These are phyloP conservation scores for Rhabdomys pumilio DNA, from an alignment of 2,797 vertebrate genomes.

Conservation along the genomic window DNA sequence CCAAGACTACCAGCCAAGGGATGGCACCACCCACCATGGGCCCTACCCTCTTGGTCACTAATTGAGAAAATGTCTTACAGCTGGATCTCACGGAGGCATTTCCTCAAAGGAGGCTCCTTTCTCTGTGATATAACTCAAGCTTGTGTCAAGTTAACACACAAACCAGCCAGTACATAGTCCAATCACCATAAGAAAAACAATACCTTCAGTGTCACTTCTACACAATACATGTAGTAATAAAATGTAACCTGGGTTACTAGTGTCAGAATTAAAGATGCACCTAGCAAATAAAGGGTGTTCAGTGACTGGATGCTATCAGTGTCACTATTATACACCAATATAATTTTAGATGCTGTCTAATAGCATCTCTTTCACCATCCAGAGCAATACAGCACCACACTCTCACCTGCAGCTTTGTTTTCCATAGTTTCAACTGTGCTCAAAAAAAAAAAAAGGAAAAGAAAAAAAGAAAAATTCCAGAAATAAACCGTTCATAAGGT, in stretches of 20 bases:
- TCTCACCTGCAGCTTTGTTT: neutral
- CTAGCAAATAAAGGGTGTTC: neutral
- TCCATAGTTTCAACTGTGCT: neutral
- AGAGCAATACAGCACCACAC: neutral
- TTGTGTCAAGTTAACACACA: no score
- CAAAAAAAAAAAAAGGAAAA: neutral
- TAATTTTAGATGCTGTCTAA: slow-evolving; percentile 4
- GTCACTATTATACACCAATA: neutral
- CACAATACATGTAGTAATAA: neutral
- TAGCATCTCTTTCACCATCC: neutral
- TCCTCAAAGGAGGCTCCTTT: no score
- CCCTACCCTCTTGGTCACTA: no score
- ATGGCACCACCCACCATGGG: no score
- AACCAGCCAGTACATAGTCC: no score
- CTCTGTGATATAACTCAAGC: no score
- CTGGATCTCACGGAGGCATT: no score
- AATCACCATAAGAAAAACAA: slow-evolving; percentile 25
- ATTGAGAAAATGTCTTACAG: no score
- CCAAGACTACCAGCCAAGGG: no score
- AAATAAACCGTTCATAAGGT: neutral
- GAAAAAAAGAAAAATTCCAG: neutral
- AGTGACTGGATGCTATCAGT: neutral
- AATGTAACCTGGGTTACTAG: neutral
- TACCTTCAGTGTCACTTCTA: neutral
- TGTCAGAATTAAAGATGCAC: neutral